A percentile compares a stretch with the other conserved stretches of the same genome.
Conservation (phyloP, 1,140 invertebrate species). For the Pogonus chalceus region DNA sequence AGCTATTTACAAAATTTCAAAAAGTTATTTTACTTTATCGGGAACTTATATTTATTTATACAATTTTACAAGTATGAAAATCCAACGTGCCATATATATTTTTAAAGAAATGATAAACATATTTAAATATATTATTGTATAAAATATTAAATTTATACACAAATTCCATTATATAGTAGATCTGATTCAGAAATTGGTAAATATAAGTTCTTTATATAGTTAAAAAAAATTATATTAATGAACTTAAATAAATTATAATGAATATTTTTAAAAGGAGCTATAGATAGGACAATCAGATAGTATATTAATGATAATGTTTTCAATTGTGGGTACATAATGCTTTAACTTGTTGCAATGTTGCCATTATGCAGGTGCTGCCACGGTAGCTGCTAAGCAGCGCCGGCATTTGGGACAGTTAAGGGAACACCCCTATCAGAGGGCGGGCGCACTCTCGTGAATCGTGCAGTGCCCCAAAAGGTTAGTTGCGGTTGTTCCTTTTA, state of each 20-base stretch:
- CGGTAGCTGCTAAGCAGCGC: conserved; percentile 64
- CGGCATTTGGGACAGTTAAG: conserved; percentile 72
- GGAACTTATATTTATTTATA: too few relatives aligned
- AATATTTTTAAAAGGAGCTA: background rate
- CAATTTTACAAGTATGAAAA: too few relatives aligned
- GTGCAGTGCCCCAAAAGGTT: conserved; percentile 25
- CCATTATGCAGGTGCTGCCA: conserved; percentile 53
- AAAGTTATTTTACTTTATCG: too few relatives aligned
- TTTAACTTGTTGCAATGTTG: conserved; percentile 27
- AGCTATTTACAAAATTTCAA: too few relatives aligned
- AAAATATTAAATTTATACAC: too few relatives aligned
- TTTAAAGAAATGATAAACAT: too few relatives aligned
- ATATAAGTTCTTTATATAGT: too few relatives aligned
- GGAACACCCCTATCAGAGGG: conserved; percentile 89
- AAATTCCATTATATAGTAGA: too few relatives aligned
- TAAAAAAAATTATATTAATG: background rate
- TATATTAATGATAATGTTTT: conserved; percentile 6
- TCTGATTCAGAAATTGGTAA: too few relatives aligned
- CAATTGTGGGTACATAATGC: conserved; percentile 1
- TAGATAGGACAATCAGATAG: background rate
- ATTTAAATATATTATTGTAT: too few relatives aligned
- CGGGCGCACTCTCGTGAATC: conserved; percentile 66
- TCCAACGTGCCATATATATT: too few relatives aligned
- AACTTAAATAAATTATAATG: background rate
- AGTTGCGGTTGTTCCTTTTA: conserved; percentile 24